Evolutionary conservation across 1,140 invertebrate genomes (phyloP).

Genomic region (Cyclina sinensis): DNA sequence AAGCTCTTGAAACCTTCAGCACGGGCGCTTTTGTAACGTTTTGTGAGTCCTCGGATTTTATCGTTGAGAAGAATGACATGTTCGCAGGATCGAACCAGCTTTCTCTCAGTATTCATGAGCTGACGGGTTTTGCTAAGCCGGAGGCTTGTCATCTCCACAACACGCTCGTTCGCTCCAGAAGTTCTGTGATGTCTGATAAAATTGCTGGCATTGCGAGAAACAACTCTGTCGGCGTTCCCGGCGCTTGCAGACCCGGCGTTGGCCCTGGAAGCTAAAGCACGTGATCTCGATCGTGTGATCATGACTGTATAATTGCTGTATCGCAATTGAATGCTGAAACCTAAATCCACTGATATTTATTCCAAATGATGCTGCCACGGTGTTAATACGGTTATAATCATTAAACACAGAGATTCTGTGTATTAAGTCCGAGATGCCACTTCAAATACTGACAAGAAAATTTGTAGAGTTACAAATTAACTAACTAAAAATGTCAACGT

Average conservation of each 20-base stretch:
- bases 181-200: neutral
- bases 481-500: constrained; percentile 7
- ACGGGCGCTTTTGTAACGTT: constrained; percentile 71
- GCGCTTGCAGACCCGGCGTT: neutral
- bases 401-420: neutral
- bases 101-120: constrained; percentile 24
- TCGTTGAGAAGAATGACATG: constrained; percentile 75
- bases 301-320: neutral
- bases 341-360: constrained; percentile 12
- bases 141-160: neutral
- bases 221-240: neutral
- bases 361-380: neutral
- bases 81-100: constrained; percentile 69
- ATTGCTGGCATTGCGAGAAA: neutral
- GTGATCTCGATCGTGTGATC: constrained; percentile 10
- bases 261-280: neutral
- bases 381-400: neutral
- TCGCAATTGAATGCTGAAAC: constrained; percentile 4
- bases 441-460: neutral
- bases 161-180: neutral
- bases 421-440: neutral
- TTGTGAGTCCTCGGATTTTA: constrained; percentile 72
- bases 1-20: constrained; percentile 55
- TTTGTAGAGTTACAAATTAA: constrained; percentile 7
- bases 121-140: neutral